A percentile compares a stretch with the other conserved stretches of the same genome.
Evolutionary conservation across 1,140 invertebrate genomes (phyloP).

Genomic region (Bombus consobrinus): DNA sequence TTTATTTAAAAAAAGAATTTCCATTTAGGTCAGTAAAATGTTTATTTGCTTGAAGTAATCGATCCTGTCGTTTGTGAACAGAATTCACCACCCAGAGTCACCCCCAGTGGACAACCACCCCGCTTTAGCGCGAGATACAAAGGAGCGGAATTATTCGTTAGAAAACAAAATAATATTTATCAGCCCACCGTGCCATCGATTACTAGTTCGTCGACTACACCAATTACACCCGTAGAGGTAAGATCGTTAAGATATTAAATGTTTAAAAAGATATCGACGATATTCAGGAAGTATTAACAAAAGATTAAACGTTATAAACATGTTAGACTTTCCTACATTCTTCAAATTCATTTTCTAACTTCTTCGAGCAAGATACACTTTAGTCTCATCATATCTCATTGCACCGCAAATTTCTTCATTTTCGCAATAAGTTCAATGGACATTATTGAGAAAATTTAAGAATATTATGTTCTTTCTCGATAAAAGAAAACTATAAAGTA

Average conservation of each 20-base stretch:
- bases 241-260: constrained; percentile 41
- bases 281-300: not conserved
- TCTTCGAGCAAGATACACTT: not conserved
- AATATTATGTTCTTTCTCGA: not conserved
- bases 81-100: constrained; percentile 77
- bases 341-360: not conserved
- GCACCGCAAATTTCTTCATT: not conserved
- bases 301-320: not conserved
- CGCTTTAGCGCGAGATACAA: constrained; percentile 80
- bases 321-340: not conserved
- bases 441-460: not conserved
- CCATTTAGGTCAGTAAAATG: not conserved
- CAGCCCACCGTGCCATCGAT: constrained; percentile 70
- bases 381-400: too few relatives aligned
- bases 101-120: constrained; percentile 76
- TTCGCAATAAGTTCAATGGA: not conserved
- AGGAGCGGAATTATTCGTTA: constrained; percentile 78
- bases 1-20: not conserved
- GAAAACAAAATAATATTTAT: constrained; percentile 70
- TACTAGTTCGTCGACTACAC: constrained; percentile 75
- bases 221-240: constrained; percentile 77
- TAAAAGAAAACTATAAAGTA: not conserved
- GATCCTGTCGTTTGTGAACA: constrained; percentile 45
- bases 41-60: not conserved
- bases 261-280: not conserved